phyloP scores from a whole-genome alignment of 2,797 vertebrate genomes.

The Threskiornis aethiopicus region DNA sequence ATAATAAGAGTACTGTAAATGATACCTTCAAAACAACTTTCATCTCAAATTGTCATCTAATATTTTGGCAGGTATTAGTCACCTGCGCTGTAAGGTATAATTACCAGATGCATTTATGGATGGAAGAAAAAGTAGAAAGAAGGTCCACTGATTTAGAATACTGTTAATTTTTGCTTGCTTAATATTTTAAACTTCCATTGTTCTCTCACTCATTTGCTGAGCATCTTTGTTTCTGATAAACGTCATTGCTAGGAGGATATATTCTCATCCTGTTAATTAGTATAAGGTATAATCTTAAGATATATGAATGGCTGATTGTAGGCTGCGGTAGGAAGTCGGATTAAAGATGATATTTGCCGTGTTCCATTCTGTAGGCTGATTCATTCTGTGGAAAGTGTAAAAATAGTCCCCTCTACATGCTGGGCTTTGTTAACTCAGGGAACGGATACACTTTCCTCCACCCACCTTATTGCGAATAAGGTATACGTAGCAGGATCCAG shows the following conservation, averaged over 20 bases:
- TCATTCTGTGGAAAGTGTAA: neutral
- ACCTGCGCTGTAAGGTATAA: neutral
- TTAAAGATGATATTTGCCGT: neutral
- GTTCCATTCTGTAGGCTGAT: neutral
- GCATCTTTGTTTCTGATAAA: neutral
- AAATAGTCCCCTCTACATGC: neutral
- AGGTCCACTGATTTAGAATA: neutral
- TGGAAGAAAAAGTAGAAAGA: neutral
- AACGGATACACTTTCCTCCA: neutral
- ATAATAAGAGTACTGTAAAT: neutral
- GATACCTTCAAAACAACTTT: slow-evolving; percentile 14
- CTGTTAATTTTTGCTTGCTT: neutral
- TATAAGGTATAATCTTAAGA: neutral
- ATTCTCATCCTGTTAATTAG: neutral
- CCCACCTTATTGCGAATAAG: neutral
- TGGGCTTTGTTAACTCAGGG: neutral
- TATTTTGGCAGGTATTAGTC: slow-evolving; percentile 39
- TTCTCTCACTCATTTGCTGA: neutral
- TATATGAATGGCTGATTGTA: neutral
- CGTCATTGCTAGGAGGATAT: neutral
- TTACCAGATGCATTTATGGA: neutral
- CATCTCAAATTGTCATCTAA: neutral
- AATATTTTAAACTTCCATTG: neutral
- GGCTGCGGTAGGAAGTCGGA: fast-evolving
- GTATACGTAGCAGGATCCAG: neutral